Evolutionary conservation across 2,797 vertebrate species (phyloP).

Genomic region (Tapera naevia): DNA sequence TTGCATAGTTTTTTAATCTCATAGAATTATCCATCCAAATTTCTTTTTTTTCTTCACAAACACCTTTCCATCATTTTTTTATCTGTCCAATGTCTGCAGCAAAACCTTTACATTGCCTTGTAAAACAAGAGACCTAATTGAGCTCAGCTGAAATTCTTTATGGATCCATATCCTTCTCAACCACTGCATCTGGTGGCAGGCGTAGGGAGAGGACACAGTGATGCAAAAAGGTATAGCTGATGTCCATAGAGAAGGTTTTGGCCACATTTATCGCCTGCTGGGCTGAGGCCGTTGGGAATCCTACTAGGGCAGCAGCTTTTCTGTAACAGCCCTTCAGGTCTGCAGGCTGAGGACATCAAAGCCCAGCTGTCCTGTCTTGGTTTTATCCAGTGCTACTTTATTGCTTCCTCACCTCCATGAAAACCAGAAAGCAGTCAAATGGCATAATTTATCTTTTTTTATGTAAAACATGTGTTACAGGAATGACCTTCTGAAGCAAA

Average conservation of each 20-base stretch:
- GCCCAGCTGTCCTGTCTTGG: background rate
- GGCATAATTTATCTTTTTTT: background rate
- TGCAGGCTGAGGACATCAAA: background rate
- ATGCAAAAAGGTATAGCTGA: background rate
- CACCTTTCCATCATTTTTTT: background rate
- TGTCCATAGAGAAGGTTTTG: background rate
- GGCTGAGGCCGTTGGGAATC: background rate
- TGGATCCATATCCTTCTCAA: background rate
- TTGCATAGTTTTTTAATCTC: background rate
- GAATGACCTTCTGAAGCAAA: background rate
- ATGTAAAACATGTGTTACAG: background rate
- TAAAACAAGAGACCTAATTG: background rate
- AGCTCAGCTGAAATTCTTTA: background rate
- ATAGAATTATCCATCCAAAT: background rate
- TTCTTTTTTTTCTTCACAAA: background rate
- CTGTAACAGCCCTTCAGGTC: background rate
- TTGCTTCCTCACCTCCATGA: background rate
- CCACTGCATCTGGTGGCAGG: background rate
- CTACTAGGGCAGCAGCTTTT: background rate
- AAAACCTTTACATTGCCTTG: background rate
- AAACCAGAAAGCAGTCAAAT: background rate
- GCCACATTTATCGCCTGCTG: background rate
- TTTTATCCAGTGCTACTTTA: background rate
- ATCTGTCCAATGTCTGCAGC: background rate
- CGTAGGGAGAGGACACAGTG: background rate